These are phyloP conservation scores for Cryptoblepharus egeriae DNA, from an alignment of 2,797 vertebrate genomes.

Conservation along the genomic window DNA sequence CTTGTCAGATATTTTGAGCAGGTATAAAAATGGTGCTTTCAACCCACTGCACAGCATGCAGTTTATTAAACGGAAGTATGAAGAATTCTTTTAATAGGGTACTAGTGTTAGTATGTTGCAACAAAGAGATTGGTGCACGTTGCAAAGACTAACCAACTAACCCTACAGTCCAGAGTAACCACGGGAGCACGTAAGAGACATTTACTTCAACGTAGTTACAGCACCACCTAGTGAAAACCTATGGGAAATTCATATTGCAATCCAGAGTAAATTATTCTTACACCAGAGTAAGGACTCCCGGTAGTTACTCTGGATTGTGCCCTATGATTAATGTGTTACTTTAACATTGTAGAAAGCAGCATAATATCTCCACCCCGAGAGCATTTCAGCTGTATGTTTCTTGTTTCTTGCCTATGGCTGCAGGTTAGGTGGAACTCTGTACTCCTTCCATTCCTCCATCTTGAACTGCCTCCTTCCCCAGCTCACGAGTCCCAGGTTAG, in stretches of 20 bases:
- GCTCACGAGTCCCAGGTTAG: constrained; percentile 90
- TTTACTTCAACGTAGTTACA: no score
- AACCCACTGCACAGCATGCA: neutral
- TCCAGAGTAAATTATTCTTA: no score
- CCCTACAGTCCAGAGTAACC: no score
- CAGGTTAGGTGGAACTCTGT: constrained; percentile 88
- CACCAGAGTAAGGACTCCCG: no score
- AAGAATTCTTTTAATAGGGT: no score
- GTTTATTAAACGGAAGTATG: neutral
- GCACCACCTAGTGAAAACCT: no score
- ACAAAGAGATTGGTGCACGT: no score
- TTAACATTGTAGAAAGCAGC: neutral
- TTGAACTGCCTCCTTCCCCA: constrained; percentile 90
- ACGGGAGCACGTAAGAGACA: no score
- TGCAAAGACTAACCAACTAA: no score
- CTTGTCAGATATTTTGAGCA: constrained; percentile 95
- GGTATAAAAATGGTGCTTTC: constrained; percentile 74
- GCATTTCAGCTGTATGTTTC: constrained; percentile 20
- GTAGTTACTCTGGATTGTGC: no score
- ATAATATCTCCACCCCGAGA: constrained; percentile 12
- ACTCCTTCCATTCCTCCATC: constrained; percentile 89
- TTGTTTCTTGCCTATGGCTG: constrained; percentile 36
- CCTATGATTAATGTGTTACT: neutral
- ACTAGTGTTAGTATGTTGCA: no score
- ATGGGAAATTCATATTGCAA: no score